phyloP scores from a whole-genome alignment of 1,140 invertebrate genomes.

The Bombus polaris region DNA sequence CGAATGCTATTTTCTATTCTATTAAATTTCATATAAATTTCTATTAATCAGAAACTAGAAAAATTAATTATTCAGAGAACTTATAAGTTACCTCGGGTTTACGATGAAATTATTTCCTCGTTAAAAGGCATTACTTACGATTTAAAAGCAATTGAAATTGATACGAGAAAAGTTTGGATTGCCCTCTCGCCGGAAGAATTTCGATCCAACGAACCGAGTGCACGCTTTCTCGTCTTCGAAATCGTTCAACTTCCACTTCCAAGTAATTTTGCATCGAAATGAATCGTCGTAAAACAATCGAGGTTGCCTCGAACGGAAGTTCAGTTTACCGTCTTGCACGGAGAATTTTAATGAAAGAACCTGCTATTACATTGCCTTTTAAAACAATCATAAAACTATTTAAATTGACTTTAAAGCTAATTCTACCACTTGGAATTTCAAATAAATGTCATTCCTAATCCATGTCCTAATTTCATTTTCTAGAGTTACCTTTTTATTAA shows the following conservation, averaged over 20 bases:
- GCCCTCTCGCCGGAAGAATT: neutral
- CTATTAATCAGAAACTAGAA: too few species aligned
- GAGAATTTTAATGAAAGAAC: neutral
- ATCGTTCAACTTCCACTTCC: neutral
- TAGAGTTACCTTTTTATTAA: neutral
- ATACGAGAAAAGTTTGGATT: neutral
- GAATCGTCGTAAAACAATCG: neutral
- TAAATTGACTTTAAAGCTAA: neutral
- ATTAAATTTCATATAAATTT: neutral
- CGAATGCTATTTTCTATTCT: neutral
- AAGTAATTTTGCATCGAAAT: neutral
- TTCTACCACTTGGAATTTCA: neutral
- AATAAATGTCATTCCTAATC: neutral
- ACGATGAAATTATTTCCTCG: neutral
- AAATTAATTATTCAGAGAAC: too few species aligned
- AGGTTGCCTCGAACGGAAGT: neutral
- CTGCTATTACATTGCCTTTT: neutral
- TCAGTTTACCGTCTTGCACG: neutral
- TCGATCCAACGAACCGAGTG: neutral
- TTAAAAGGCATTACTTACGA: neutral
- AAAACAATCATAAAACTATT: neutral
- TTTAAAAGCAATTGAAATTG: neutral
- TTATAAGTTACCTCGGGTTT: too few species aligned
- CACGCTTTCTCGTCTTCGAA: constrained; percentile 5
- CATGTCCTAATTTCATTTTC: neutral